phyloP scores from a whole-genome alignment of 2,888 invertebrate species.

The Aporophyla nigra region DNA sequence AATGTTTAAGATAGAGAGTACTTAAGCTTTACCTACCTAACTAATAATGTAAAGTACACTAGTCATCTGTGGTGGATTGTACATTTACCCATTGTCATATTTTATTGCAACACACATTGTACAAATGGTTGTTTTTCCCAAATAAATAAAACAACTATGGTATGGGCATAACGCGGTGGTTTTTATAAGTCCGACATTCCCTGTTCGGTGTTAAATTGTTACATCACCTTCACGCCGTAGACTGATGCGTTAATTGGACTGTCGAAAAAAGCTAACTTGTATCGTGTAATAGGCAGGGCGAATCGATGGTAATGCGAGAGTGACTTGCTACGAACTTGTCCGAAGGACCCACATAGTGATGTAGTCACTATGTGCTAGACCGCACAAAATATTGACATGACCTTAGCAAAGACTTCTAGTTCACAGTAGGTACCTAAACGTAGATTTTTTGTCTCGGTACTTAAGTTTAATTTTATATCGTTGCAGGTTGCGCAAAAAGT shows the following conservation, averaged over 20 bases:
- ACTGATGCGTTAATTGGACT: constrained; percentile 19
- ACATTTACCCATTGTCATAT: too few relatives aligned
- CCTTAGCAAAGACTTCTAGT: neutral
- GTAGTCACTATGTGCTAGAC: neutral
- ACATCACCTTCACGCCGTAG: constrained; percentile 13
- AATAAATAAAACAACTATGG: constrained; percentile 17
- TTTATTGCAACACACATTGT: too few relatives aligned
- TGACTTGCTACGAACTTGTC: constrained; percentile 22
- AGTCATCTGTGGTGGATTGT: too few relatives aligned
- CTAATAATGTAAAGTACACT: too few relatives aligned
- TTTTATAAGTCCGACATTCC: neutral
- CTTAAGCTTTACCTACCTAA: too few relatives aligned
- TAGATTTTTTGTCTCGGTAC: neutral
- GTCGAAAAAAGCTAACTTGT: neutral
- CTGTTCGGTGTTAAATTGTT: constrained; percentile 7
- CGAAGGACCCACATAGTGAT: too few relatives aligned
- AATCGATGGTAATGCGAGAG: constrained; percentile 1
- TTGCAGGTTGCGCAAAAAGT: neutral
- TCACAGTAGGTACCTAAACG: neutral
- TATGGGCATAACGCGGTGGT: neutral
- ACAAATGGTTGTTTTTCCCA: neutral
- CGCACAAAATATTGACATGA: neutral
- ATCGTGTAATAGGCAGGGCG: neutral
- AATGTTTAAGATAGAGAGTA: too few relatives aligned
- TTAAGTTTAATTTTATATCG: neutral